Evolutionary conservation across 2,113 vertebrate species (phyloP).

Genomic region (Tachysurus vachellii): DNA sequence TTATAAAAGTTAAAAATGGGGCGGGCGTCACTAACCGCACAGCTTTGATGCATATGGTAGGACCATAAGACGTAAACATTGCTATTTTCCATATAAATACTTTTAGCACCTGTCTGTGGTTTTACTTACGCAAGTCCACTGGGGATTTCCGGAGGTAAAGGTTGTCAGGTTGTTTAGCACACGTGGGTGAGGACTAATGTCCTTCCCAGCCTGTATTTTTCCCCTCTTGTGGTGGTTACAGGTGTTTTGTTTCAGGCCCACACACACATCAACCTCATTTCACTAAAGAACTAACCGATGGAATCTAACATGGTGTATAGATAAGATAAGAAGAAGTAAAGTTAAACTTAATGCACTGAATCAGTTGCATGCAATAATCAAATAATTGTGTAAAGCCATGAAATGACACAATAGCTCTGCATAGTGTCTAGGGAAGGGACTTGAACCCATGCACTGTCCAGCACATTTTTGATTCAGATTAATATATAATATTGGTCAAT

Average conservation of each 20-base stretch:
- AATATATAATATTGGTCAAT: not conserved
- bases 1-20: not conserved
- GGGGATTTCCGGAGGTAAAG: slow-evolving; percentile 34
- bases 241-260: slow-evolving; percentile 13
- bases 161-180: not conserved
- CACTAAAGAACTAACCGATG: not conserved
- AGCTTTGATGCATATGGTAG: too few relatives aligned
- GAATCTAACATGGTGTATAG: not conserved
- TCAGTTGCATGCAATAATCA: not conserved
- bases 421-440: not conserved
- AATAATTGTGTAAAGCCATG: not conserved
- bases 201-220: not conserved
- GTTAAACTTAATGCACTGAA: not conserved
- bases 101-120: slow-evolving; percentile 7
- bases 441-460: not conserved
- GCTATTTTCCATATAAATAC: not conserved
- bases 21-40: not conserved
- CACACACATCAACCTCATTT: slow-evolving; percentile 9
- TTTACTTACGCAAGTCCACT: slow-evolving; percentile 2
- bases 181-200: slow-evolving; percentile 13
- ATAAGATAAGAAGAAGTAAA: not conserved
- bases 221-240: slow-evolving; percentile 5
- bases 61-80: not conserved
- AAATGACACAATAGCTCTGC: not conserved
- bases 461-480: not conserved